Percentiles rank a stretch among this genome's conserved stretches.
phyloP scores from a whole-genome alignment of 2,888 invertebrate genomes.

The Himalopsyche tibetana region DNA sequence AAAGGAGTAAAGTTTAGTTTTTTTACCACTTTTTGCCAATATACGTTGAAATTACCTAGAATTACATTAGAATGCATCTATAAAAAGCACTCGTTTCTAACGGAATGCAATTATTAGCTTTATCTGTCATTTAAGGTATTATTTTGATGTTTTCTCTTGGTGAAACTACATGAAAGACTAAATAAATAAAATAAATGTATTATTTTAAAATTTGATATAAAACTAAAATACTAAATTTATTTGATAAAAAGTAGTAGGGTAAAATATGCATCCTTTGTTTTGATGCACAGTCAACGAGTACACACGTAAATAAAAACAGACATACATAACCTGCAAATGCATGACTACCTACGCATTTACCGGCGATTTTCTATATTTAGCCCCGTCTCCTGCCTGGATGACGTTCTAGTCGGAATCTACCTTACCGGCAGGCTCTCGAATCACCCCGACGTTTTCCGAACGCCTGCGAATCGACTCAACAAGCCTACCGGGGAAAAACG shows the following conservation, averaged over 20 bases:
- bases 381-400: slow-evolving; percentile 50
- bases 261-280: background rate
- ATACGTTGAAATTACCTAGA: too few relatives aligned
- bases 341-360: slow-evolving; percentile 31
- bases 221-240: too few relatives aligned
- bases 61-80: too few relatives aligned
- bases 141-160: too few relatives aligned
- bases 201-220: too few relatives aligned
- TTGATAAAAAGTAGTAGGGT: background rate
- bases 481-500: slow-evolving; percentile 35
- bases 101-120: too few relatives aligned
- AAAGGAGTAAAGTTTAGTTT: too few relatives aligned
- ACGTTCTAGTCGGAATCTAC: slow-evolving; percentile 22
- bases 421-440: slow-evolving; percentile 21
- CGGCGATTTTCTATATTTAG: slow-evolving; percentile 48
- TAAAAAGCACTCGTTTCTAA: too few relatives aligned
- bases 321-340: slow-evolving; percentile 22
- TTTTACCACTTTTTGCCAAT: too few relatives aligned
- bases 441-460: background rate
- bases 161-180: too few relatives aligned
- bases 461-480: slow-evolving; percentile 22
- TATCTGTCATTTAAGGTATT: too few relatives aligned
- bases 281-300: background rate
- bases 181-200: too few relatives aligned
- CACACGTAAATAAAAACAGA: slow-evolving; percentile 13